phyloP scores from a whole-genome alignment of 1,140 invertebrate genomes.

The Belonocnema kinseyi region DNA sequence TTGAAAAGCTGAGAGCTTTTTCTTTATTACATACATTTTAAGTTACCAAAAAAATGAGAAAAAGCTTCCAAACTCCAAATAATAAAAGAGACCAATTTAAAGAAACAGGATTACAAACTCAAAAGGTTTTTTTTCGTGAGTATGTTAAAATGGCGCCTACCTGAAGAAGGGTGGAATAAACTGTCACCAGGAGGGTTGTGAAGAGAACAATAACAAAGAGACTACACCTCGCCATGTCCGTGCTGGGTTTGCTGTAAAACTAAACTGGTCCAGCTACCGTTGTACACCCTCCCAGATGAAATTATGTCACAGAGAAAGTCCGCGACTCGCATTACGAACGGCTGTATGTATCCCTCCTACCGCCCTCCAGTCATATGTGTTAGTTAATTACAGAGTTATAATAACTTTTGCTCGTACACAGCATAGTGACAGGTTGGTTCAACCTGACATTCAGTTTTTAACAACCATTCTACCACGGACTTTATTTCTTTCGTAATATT shows the following conservation, averaged over 20 bases:
- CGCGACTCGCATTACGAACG: constrained; percentile 39
- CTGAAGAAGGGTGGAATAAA: constrained; percentile 16
- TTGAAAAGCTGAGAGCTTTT: too few species aligned
- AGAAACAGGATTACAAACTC: too few species aligned
- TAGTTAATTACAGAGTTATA: constrained; percentile 50
- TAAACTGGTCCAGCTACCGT: constrained; percentile 67
- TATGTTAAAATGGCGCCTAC: too few species aligned
- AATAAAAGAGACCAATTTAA: too few species aligned
- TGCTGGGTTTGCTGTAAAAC: constrained; percentile 65
- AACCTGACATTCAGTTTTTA: background rate
- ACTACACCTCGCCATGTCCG: constrained; percentile 61
- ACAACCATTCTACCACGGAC: too few species aligned
- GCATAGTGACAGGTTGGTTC: constrained; percentile 21
- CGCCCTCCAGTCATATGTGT: constrained; percentile 50
- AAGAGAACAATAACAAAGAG: constrained; percentile 43
- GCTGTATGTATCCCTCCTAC: constrained; percentile 51
- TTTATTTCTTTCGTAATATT: too few species aligned
- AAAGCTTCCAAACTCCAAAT: too few species aligned
- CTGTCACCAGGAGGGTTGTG: constrained; percentile 44
- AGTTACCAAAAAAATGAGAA: too few species aligned
- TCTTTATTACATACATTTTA: too few species aligned
- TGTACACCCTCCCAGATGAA: constrained; percentile 55
- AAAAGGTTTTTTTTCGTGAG: too few species aligned
- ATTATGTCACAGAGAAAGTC: constrained; percentile 74
- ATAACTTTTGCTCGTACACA: constrained; percentile 38